These are phyloP conservation scores for Emmelina monodactyla DNA, from an alignment of 2,888 invertebrate genomes.

Conservation along the genomic window DNA sequence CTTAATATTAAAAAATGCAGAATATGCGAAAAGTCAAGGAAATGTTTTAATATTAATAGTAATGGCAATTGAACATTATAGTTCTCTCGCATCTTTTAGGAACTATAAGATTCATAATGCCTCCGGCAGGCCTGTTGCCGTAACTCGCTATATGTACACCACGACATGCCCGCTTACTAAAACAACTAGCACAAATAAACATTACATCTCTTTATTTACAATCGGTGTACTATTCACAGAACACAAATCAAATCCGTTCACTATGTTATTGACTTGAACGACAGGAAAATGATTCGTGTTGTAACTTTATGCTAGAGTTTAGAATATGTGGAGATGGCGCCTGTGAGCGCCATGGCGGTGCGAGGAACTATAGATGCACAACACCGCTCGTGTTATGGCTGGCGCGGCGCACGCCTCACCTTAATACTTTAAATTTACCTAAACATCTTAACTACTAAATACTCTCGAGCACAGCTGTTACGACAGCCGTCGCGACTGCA, in stretches of 20 bases:
- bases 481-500: conserved; percentile 36
- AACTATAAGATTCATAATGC: conserved; percentile 67
- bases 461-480: conserved; percentile 54
- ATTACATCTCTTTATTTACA: conserved; percentile 48
- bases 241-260: conserved; percentile 34
- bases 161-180: conserved; percentile 33
- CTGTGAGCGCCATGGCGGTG: conserved; percentile 56
- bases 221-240: conserved; percentile 44
- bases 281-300: conserved; percentile 55
- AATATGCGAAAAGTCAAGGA: conserved; percentile 64
- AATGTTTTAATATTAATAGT: conserved; percentile 49
- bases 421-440: conserved; percentile 46
- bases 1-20: conserved; percentile 64
- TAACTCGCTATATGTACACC: conserved; percentile 39
- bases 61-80: conserved; percentile 64
- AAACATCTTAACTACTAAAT: conserved; percentile 47
- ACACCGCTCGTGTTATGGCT: conserved; percentile 61
- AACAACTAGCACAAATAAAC: conserved; percentile 56
- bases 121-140: conserved; percentile 31
- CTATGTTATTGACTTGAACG: conserved; percentile 39
- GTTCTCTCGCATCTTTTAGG: conserved; percentile 64
- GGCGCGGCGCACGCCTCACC: conserved; percentile 38
- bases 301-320: conserved; percentile 60
- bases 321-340: conserved; percentile 62
- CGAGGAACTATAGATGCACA: conserved; percentile 66